A percentile compares a stretch with the other conserved stretches of the same genome.
These are phyloP conservation scores for Pseudochirops corinnae DNA, from an alignment of 2,797 vertebrate species.

Conservation along the genomic window DNA sequence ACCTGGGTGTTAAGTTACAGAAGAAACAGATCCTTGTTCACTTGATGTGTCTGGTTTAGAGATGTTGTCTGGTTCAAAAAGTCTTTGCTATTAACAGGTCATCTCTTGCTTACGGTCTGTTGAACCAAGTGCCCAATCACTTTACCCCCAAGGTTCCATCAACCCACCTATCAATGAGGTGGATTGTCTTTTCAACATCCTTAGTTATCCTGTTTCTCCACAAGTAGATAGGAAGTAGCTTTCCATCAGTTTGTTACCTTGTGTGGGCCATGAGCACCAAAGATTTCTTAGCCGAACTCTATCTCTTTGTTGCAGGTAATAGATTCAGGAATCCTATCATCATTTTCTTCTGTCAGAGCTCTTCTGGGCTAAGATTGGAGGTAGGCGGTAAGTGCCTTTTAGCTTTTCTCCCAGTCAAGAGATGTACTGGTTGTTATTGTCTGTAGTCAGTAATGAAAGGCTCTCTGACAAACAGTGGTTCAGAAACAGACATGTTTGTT, in stretches of 20 bases:
- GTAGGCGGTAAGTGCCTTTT: background rate
- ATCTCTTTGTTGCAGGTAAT: background rate
- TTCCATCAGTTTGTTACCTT: background rate
- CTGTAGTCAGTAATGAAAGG: background rate
- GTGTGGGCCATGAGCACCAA: background rate
- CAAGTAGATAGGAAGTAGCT: background rate
- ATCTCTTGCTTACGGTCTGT: background rate
- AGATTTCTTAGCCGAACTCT: background rate
- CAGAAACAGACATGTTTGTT: background rate
- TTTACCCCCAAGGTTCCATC: background rate
- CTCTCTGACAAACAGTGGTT: background rate
- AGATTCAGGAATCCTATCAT: background rate
- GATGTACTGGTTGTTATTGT: background rate
- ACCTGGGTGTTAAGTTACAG: too few species aligned
- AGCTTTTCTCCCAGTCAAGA: background rate
- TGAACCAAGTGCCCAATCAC: too few species aligned
- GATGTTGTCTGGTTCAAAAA: background rate
- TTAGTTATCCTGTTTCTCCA: background rate
- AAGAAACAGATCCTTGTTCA: background rate
- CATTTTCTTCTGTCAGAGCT: background rate
- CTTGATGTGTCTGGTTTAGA: background rate
- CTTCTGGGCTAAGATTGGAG: background rate
- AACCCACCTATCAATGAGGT: background rate
- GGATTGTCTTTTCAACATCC: background rate
- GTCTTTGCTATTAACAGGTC: background rate